Percentiles rank a stretch among this genome's conserved stretches.
Conservation (phyloP, 2,113 vertebrate genomes). For the Lepidiolamprologus cunningtoni region DNA sequence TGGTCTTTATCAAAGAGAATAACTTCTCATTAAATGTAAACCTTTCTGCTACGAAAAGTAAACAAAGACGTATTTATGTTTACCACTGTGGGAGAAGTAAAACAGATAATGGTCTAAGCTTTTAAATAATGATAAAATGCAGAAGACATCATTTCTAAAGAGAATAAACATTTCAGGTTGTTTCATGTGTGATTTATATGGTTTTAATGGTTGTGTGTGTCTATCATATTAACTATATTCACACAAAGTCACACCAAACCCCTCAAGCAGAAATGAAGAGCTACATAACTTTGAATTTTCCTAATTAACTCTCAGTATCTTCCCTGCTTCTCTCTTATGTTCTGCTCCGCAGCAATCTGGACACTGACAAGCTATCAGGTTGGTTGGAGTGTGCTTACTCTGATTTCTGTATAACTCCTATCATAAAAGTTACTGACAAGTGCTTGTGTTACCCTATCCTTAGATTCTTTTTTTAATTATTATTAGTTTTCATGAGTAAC, state of each 20-base stretch:
- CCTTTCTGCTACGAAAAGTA: fast-evolving
- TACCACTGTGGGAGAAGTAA: background rate
- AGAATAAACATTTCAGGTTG: background rate
- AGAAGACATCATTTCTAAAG: background rate
- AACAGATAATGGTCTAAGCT: background rate
- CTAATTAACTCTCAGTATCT: constrained; percentile 6
- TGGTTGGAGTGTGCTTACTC: constrained; percentile 48
- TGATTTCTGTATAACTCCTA: background rate
- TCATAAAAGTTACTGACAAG: background rate
- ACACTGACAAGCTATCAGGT: constrained; percentile 93
- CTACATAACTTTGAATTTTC: background rate
- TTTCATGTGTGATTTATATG: background rate
- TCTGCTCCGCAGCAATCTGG: constrained; percentile 80
- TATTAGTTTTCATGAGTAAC: background rate
- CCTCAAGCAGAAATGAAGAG: background rate
- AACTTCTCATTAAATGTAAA: background rate
- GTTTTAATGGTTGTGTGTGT: background rate
- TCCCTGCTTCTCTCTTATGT: constrained; percentile 7
- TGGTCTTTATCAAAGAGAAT: background rate
- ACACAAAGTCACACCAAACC: background rate
- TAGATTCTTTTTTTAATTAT: background rate
- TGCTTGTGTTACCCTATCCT: background rate
- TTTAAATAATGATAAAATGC: background rate
- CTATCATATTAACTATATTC: background rate
- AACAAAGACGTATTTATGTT: background rate